A percentile compares a stretch with the other conserved stretches of the same genome.
Conservation (phyloP, 2,888 invertebrate species). For the Poecilobothrus nobilitatus region DNA sequence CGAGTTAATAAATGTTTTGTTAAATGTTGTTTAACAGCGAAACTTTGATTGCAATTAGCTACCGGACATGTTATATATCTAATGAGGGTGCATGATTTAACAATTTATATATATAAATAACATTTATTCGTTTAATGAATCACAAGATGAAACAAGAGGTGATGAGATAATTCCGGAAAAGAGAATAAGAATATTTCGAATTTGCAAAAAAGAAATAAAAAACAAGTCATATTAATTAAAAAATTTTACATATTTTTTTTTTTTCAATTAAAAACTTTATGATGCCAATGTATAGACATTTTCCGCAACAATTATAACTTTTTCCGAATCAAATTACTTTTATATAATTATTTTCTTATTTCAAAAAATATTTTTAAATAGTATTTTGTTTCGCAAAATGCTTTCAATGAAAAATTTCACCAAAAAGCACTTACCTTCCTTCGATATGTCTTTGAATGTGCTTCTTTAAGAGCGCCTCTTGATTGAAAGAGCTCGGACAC, state of each 20-base stretch:
- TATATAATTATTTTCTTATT: not conserved
- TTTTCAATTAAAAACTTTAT: not conserved
- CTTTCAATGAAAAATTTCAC: constrained; percentile 6
- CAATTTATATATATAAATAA: not conserved
- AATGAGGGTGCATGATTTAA: not conserved
- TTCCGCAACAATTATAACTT: not conserved
- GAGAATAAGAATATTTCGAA: not conserved
- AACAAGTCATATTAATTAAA: not conserved
- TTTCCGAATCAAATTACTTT: constrained; percentile 3
- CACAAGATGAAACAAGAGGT: not conserved
- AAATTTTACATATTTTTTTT: not conserved
- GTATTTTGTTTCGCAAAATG: constrained; percentile 5
- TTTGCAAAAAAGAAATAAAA: constrained; percentile 6
- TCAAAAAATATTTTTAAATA: constrained; percentile 8
- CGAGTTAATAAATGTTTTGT: constrained; percentile 43
- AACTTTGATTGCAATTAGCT: constrained; percentile 42
- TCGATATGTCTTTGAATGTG: constrained; percentile 44
- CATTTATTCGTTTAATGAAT: not conserved
- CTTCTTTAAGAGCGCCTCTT: constrained; percentile 42
- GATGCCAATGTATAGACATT: not conserved
- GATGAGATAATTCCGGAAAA: not conserved
- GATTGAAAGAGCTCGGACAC: constrained; percentile 43
- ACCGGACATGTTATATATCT: constrained; percentile 43
- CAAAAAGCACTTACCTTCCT: constrained; percentile 32
- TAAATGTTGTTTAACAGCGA: constrained; percentile 44